Base-by-base conservation (phyloP, 2,113 vertebrate genomes). In the Eulemur rufifrons region DNA sequence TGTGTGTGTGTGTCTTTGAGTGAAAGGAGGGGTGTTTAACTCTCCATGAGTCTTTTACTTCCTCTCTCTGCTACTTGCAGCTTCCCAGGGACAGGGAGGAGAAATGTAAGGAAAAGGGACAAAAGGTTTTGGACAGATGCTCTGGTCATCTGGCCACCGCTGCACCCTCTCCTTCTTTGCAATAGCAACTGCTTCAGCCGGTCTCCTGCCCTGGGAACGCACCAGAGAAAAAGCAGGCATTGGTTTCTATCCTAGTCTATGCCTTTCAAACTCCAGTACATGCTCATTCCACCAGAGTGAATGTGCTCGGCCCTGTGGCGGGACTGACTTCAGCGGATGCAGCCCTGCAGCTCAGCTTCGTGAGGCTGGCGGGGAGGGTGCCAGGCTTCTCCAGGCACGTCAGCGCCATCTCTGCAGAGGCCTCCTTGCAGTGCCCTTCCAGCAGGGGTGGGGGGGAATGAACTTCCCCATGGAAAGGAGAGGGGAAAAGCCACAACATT, bases 331-430 rank as follows among this genome's bases (percentile, higher is more conserved):
- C 23, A 18, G 14, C 34, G 6, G 2, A 37, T 5, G 42, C 61
- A 10, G 1, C 25, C 52, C 69, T 78, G 14, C 12, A 74, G 23
- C 34, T 83, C 39, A 37, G 18, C 10, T 29, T n/a, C 23, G 1
- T 54, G 4, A 64, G 27, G 10, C 11, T 20, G 8, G 1, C 20
- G 21, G 14, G 7, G 1, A 8, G 11, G 27, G 45, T 27, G 3
- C 11, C 10, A 13, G 3, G 59, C 32, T 64, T 52, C 0, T 17
- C 7, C 63, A 80, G 61, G 5, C 11, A 11, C 12, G 47, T 61
- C 37, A 66, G 21, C 12, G 20, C 20, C 3, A 9, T 64, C n/a
- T 17, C 17, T n/a, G 25, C 34, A 23, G 45, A 73, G 42, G 52
- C 9, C 52, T 10, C 45, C 42, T 17, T 45, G 52, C 18, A 17